Percentiles rank a stretch among this genome's conserved stretches.
These are phyloP conservation scores for Acrocera orbiculus DNA, from an alignment of 2,888 invertebrate genomes.

Conservation along the genomic window DNA sequence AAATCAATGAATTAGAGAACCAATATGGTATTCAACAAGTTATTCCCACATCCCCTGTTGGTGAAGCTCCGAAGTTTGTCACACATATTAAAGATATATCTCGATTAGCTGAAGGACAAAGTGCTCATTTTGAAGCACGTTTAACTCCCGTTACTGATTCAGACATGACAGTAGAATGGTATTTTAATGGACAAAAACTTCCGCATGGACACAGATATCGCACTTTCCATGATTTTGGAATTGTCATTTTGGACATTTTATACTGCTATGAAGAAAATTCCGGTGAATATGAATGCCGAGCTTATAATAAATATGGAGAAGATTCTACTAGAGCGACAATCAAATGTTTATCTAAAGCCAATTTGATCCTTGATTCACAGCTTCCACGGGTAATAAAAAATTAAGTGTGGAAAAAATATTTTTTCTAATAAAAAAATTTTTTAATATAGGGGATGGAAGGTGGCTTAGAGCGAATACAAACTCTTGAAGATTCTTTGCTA, in stretches of 20 bases:
- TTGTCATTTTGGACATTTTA: slow-evolving; percentile 85
- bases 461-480: slow-evolving; percentile 82
- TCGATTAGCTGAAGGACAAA: slow-evolving; percentile 83
- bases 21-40: slow-evolving; percentile 42
- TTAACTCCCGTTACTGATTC: slow-evolving; percentile 90
- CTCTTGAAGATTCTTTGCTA: slow-evolving; percentile 75
- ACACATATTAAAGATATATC: slow-evolving; percentile 73
- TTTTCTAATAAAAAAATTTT: not conserved
- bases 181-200: slow-evolving; percentile 78
- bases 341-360: slow-evolving; percentile 75
- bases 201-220: slow-evolving; percentile 91
- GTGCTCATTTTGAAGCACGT: slow-evolving; percentile 84
- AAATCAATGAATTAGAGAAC: slow-evolving; percentile 72
- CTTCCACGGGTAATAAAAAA: slow-evolving; percentile 54
- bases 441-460: slow-evolving; percentile 73
- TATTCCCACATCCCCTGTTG: slow-evolving; percentile 44
- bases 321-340: slow-evolving; percentile 71
- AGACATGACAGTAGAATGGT: slow-evolving; percentile 88
- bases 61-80: slow-evolving; percentile 75
- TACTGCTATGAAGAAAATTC: slow-evolving; percentile 95
- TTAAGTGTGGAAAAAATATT: slow-evolving; percentile 1
- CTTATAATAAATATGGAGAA: slow-evolving; percentile 77
- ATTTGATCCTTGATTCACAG: slow-evolving; percentile 81
- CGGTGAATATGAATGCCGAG: slow-evolving; percentile 84
- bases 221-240: slow-evolving; percentile 95